phyloP scores from a whole-genome alignment of 1,140 invertebrate species.

The Drosophila chauvacae region DNA sequence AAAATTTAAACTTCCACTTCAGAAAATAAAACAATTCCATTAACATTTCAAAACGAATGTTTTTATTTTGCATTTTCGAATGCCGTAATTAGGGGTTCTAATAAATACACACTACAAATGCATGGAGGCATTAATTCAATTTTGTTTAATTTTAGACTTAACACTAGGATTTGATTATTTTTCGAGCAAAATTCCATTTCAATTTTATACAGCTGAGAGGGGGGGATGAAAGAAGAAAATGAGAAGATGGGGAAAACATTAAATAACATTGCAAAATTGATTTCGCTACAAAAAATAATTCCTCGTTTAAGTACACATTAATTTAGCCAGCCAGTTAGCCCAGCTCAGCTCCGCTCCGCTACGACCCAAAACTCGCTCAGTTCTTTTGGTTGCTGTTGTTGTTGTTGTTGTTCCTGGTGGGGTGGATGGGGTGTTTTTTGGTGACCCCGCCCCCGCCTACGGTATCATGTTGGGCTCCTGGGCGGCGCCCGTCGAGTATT shows the following conservation, averaged over 20 bases:
- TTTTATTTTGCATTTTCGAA: slow-evolving; percentile 49
- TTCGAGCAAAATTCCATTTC: slow-evolving; percentile 76
- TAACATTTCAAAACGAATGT: slow-evolving; percentile 53
- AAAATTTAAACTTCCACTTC: background rate
- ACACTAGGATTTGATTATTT: slow-evolving; percentile 70
- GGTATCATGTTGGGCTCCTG: slow-evolving; percentile 85
- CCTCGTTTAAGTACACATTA: slow-evolving; percentile 59
- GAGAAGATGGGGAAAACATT: slow-evolving; percentile 55
- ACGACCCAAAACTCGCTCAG: slow-evolving; percentile 72
- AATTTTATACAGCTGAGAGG: slow-evolving; percentile 65
- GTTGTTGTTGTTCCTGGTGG: slow-evolving; percentile 40
- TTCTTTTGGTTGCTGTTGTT: slow-evolving; percentile 78
- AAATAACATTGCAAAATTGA: slow-evolving; percentile 80
- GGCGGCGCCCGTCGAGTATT: slow-evolving; percentile 87
- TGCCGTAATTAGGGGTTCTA: slow-evolving; percentile 45
- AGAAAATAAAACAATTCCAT: slow-evolving; percentile 7
- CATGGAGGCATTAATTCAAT: slow-evolving; percentile 54
- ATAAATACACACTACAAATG: slow-evolving; percentile 68
- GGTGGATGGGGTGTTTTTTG: slow-evolving; percentile 10
- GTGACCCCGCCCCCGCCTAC: slow-evolving; percentile 50
- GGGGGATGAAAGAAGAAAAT: slow-evolving; percentile 23
- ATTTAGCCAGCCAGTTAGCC: slow-evolving; percentile 55
- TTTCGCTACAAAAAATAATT: slow-evolving; percentile 83
- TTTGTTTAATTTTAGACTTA: slow-evolving; percentile 69
- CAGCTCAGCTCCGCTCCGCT: slow-evolving; percentile 49